Conservation (phyloP, 2,888 invertebrate genomes). For the Scaptomyza caliginosa region DNA sequence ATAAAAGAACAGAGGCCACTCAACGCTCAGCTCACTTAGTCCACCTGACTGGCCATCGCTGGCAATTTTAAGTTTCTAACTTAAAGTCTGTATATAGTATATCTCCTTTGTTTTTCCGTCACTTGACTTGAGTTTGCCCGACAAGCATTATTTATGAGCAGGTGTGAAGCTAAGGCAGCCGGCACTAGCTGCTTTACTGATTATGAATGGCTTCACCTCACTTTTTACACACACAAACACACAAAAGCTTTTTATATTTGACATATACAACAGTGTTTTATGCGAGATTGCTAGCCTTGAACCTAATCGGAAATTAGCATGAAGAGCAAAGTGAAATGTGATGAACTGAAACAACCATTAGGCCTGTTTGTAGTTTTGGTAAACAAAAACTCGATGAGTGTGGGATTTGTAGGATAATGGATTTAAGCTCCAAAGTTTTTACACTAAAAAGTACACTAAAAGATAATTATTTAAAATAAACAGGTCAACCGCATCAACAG, state of each 20-base stretch:
- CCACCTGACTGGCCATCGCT: conserved; percentile 4
- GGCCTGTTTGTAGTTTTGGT: neutral
- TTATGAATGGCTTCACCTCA: neutral
- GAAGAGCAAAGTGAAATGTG: neutral
- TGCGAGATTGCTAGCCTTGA: neutral
- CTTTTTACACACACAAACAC: neutral
- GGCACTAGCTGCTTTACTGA: neutral
- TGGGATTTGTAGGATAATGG: neutral
- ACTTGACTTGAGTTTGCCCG: conserved; percentile 17
- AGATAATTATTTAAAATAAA: conserved; percentile 45
- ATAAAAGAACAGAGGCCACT: conserved; percentile 27
- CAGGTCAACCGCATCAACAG: conserved; percentile 21
- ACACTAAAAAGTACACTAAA: neutral
- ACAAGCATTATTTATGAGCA: conserved; percentile 8
- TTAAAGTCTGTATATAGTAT: neutral
- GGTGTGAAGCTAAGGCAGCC: neutral
- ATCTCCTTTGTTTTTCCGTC: conserved; percentile 12
- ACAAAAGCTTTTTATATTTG: neutral
- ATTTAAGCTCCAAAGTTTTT: neutral
- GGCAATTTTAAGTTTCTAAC: conserved; percentile 5
- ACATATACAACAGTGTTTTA: neutral
- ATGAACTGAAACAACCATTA: neutral
- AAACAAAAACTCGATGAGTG: neutral
- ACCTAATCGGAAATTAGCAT: neutral
- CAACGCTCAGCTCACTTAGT: neutral